A percentile compares a stretch with the other conserved stretches of the same genome.
These are phyloP conservation scores for Pangasius larnaudii DNA, from an alignment of 2,797 vertebrate species.

Conservation along the genomic window DNA sequence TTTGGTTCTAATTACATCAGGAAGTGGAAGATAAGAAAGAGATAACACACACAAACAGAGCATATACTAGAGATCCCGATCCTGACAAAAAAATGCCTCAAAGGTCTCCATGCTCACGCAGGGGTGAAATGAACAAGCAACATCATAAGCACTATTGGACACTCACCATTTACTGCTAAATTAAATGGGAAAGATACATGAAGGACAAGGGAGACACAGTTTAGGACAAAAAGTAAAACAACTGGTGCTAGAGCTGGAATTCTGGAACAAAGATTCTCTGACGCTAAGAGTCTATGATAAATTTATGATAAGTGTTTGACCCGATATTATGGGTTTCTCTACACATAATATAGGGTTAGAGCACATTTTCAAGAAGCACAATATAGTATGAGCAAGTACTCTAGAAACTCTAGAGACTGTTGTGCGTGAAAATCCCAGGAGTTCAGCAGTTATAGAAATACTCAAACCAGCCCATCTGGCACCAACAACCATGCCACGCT, in stretches of 20 bases:
- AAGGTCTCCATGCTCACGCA: background rate
- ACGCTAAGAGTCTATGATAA: background rate
- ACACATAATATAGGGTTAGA: background rate
- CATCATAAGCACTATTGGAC: background rate
- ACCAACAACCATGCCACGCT: no score
- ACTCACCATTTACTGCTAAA: constrained; percentile 10
- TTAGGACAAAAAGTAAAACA: background rate
- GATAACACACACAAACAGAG: background rate
- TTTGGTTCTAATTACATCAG: constrained; percentile 9
- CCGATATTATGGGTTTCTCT: background rate
- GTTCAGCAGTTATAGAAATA: no score
- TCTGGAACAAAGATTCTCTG: background rate
- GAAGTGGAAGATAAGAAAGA: background rate
- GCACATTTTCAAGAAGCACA: background rate
- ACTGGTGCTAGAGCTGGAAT: background rate
- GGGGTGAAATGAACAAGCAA: constrained; percentile 14
- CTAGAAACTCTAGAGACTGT: background rate
- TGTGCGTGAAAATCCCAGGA: no score
- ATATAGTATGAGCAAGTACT: background rate
- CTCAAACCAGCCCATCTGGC: no score
- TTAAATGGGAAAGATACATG: background rate
- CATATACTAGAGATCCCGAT: background rate
- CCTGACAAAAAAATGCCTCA: constrained; percentile 15
- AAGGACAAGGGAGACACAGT: background rate
- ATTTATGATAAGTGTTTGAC: background rate